phyloP scores from a whole-genome alignment of 2,888 invertebrate genomes.

The Drosophila lacicola region DNA sequence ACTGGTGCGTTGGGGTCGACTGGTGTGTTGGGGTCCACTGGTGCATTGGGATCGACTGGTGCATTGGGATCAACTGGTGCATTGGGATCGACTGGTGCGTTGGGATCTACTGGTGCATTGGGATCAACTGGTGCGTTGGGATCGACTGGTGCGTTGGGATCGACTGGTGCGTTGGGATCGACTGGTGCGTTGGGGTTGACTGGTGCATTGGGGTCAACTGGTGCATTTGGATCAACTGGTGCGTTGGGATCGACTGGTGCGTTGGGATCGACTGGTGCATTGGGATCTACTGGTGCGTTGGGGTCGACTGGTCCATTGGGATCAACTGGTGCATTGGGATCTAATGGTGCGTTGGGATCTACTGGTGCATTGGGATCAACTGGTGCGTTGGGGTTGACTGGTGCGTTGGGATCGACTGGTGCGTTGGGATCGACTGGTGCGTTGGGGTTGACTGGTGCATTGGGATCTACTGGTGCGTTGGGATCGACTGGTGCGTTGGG shows the following conservation, averaged over 20 bases:
- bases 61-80: background rate
- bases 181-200: constrained; percentile 2
- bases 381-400: background rate
- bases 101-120: background rate
- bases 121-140: constrained; percentile 9
- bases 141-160: constrained; percentile 6
- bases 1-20: background rate
- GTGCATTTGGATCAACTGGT: constrained; percentile 18
- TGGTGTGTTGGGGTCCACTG: background rate
- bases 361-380: background rate
- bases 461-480: accelerated
- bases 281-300: background rate
- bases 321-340: background rate
- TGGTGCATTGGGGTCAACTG: constrained; percentile 2
- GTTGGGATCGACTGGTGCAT: background rate
- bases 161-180: background rate
- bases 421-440: accelerated
- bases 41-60: constrained; percentile 3
- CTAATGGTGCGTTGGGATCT: accelerated
- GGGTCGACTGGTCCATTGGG: background rate
- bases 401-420: accelerated
- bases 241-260: constrained; percentile 16
- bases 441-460: background rate
- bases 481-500: background rate
- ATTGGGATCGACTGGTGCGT: background rate